Evolutionary conservation across 2,113 vertebrate genomes (phyloP).

Genomic region (Piprites chloris): DNA sequence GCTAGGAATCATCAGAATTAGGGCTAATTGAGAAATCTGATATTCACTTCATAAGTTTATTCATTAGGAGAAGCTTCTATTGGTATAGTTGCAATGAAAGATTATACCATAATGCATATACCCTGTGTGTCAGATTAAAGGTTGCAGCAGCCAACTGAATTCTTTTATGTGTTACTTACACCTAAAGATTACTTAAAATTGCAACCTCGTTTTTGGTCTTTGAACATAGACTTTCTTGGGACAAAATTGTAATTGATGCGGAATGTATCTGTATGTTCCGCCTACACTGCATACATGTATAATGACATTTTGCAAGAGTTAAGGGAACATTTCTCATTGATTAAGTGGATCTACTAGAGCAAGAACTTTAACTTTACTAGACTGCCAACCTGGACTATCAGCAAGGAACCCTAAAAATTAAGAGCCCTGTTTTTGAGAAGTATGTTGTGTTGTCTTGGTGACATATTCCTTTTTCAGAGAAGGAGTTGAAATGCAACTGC

Average conservation of each 20-base stretch:
- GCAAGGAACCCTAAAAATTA: background rate
- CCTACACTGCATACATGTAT: background rate
- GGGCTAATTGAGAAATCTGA: background rate
- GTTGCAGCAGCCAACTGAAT: background rate
- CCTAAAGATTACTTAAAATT: background rate
- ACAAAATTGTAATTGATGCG: background rate
- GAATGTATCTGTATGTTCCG: background rate
- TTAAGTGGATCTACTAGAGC: background rate
- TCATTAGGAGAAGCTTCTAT: background rate
- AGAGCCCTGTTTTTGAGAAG: background rate
- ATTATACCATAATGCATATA: background rate
- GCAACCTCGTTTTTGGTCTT: background rate
- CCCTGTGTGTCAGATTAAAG: background rate
- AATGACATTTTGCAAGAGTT: background rate
- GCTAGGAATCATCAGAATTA: background rate
- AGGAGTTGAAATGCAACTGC: background rate
- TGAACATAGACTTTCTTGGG: background rate
- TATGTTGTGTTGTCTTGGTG: background rate
- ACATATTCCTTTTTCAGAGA: background rate
- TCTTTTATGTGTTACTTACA: background rate
- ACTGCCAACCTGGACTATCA: background rate
- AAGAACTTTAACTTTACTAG: background rate
- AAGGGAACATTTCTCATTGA: background rate
- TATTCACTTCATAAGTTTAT: background rate
- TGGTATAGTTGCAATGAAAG: background rate